These are phyloP conservation scores for Pitta sordida DNA, from an alignment of 2,113 vertebrate genomes.

Conservation along the genomic window DNA sequence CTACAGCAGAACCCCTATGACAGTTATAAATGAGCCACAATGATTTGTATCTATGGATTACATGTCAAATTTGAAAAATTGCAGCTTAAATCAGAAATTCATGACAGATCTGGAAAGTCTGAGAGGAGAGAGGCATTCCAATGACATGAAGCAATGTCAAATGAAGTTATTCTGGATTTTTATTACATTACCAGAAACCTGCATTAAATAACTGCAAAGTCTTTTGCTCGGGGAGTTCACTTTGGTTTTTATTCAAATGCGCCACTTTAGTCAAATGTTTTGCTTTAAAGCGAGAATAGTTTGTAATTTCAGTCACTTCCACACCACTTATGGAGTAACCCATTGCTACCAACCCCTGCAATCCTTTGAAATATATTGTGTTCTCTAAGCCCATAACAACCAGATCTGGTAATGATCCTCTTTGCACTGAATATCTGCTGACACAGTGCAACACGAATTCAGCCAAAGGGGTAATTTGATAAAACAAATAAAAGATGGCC, in stretches of 20 bases:
- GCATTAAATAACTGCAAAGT: neutral
- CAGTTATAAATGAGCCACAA: neutral
- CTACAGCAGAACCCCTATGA: neutral
- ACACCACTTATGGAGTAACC: neutral
- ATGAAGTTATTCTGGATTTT: neutral
- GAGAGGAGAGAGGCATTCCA: neutral
- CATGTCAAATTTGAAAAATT: slow-evolving; percentile 56
- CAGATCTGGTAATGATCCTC: neutral
- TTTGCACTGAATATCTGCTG: neutral
- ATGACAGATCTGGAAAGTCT: slow-evolving; percentile 26
- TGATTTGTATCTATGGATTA: slow-evolving; percentile 72
- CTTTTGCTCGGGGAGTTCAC: neutral
- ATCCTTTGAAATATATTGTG: neutral
- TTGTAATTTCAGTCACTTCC: neutral
- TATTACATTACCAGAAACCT: neutral
- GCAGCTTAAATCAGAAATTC: slow-evolving; percentile 55
- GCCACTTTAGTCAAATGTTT: neutral
- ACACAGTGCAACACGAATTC: neutral
- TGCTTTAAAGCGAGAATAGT: neutral
- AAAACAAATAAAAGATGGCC: neutral
- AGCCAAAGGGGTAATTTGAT: neutral
- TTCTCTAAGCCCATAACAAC: neutral
- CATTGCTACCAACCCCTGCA: neutral
- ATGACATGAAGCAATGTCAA: neutral
- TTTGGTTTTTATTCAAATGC: neutral